Evolutionary conservation across 2,888 invertebrate genomes (phyloP), one percentile per base, ranked within the genome.

Genomic region (Pollenia labialis): DNA sequence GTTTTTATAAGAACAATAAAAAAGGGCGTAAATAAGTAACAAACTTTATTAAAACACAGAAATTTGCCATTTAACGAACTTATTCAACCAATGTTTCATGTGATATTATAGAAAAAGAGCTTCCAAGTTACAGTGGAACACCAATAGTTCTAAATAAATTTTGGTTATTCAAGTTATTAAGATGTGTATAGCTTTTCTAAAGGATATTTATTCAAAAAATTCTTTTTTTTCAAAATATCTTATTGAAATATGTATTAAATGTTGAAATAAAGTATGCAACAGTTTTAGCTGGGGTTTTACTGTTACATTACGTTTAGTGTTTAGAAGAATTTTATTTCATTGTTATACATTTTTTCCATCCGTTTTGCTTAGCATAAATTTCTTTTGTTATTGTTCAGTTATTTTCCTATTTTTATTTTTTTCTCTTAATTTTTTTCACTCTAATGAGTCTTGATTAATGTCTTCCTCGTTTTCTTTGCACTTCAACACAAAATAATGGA

Each of bases 391-490:
- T 71, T 62, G 4, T 79, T n/a, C 40, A n/a, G 40, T 16, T 68
- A 18, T 46, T 69, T 52, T 66, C 32, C 32, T 54, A 32, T 32
- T 32, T 32, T 48, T 32, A 42, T 74, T 56, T 23, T 62, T 32
- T 44, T 32, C n/a, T 44, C 16, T 40, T 64, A 4, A 32, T 32
- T 32, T 64, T 66, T 16, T 40, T 56, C 48, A 12, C 50, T 83
- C 62, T 77, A 83, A 83, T 83, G 83, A 83, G 71, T 64, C 56
- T 83, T 71, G 83, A 83, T 77, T 56, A 77, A 83, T 83, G 71
- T 64, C 48, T 71, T 77, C 56, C 48, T 64, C 11, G 18, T 48
- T 12, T 68, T 52, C 50, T 81, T 74, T 56, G 44, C 52, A 58
- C 50, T 58, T 62, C 56, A 46, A 64, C 50, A 64, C 54, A 46